Percentiles rank a stretch among this genome's conserved stretches.
These are phyloP conservation scores for Osmerus mordax DNA, from an alignment of 2,113 vertebrate species.

Conservation along the genomic window DNA sequence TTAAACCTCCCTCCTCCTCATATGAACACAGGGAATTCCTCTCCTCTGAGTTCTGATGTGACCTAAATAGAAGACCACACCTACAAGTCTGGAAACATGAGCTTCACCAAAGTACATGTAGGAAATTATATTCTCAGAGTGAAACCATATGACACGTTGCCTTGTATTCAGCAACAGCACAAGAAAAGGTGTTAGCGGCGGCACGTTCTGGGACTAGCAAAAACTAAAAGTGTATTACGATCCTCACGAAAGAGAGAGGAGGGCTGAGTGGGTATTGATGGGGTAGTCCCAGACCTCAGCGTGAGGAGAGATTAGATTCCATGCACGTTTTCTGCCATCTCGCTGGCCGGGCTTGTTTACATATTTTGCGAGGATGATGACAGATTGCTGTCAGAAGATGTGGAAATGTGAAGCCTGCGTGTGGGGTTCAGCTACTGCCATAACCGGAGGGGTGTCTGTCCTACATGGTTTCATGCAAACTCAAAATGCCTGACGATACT, in stretches of 20 bases:
- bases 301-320: slow-evolving; percentile 54
- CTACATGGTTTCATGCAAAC: slow-evolving; percentile 41
- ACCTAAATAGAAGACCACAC: slow-evolving; percentile 71
- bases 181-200: slow-evolving; percentile 36
- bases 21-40: slow-evolving; percentile 58
- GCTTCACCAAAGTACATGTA: slow-evolving; percentile 60
- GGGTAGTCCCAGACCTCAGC: slow-evolving; percentile 24
- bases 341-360: slow-evolving; percentile 56
- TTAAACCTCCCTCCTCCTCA: slow-evolving; percentile 47
- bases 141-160: slow-evolving; percentile 70
- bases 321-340: slow-evolving; percentile 25
- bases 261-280: slow-evolving; percentile 33
- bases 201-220: slow-evolving; percentile 1
- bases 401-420: slow-evolving; percentile 49
- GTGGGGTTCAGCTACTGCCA: slow-evolving; percentile 41
- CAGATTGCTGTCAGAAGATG: slow-evolving; percentile 62
- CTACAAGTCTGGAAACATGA: slow-evolving; percentile 67
- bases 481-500: slow-evolving; percentile 42
- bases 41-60: slow-evolving; percentile 63
- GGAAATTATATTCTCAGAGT: slow-evolving; percentile 69
- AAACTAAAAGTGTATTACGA: slow-evolving; percentile 34
- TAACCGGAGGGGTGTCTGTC: slow-evolving; percentile 29
- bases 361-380: slow-evolving; percentile 61
- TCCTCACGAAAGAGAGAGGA: slow-evolving; percentile 29
- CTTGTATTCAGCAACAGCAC: slow-evolving; percentile 28